Conservation (phyloP, 2,888 invertebrate genomes). For the Lepidonotus clava region DNA sequence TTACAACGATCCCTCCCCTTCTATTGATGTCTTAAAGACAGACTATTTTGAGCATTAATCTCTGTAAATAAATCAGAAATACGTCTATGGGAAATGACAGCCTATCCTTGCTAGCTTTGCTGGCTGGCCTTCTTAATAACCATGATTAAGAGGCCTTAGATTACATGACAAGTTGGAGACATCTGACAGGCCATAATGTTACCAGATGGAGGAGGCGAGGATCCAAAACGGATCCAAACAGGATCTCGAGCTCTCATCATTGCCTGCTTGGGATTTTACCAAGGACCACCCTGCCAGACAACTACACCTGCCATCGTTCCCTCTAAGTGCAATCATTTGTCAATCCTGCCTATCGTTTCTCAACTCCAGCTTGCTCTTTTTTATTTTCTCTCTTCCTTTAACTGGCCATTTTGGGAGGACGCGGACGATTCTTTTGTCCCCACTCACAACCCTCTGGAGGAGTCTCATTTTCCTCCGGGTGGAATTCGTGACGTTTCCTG, state of each 20-base stretch:
- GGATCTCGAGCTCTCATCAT: neutral
- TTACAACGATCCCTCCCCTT: too few species aligned
- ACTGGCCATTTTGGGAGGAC: neutral
- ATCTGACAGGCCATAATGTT: neutral
- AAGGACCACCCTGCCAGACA: neutral
- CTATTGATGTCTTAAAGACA: too few species aligned
- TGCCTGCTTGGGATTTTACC: neutral
- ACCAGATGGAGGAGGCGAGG: neutral
- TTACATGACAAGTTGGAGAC: conserved; percentile 4
- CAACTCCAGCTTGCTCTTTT: neutral
- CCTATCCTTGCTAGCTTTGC: too few species aligned
- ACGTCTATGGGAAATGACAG: too few species aligned
- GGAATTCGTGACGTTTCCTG: neutral
- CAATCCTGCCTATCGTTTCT: neutral
- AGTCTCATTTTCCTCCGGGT: neutral
- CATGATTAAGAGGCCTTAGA: conserved; percentile 13
- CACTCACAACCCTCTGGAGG: conserved; percentile 7
- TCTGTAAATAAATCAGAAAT: too few species aligned
- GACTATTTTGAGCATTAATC: too few species aligned
- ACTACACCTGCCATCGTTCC: neutral
- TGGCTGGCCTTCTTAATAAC: too few species aligned
- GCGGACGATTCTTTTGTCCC: neutral
- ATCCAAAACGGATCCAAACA: neutral
- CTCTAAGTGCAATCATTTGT: neutral
- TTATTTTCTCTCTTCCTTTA: neutral